Evolutionary conservation across 2,888 invertebrate genomes (phyloP), one percentile per base, ranked within the genome.

Genomic region (Charanyca ferruginea): DNA sequence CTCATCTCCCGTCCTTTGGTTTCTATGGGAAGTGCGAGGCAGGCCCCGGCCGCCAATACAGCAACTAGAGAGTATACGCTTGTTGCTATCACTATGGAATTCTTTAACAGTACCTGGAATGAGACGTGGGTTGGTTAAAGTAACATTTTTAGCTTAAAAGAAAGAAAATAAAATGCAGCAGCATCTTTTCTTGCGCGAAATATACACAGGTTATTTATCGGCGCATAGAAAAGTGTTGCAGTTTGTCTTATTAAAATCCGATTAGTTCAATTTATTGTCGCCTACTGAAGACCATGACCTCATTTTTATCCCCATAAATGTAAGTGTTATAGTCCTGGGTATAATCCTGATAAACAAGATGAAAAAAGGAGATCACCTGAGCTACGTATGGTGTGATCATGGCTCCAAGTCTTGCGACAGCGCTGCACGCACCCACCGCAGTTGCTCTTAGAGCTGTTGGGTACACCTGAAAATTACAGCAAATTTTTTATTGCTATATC

Each of bases 311-410:
- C 38, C 3, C 9, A 32, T 11, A 32, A 11, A 11, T 2, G 11
- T 32, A 11, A 32, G 32, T 32, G 11, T 32, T 2, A 16, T 38
- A 16, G 7, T 32, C 1, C 1, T 38, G 11, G 7, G 28, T 28
- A 38, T 16, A 38, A 4, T 11, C 11, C 11, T 35, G 16, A 16
- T 9, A 16, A 38, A 38, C 1, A 3, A 38, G 13, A 3, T 16
- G 16, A 1, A 16, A 11, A 8, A 9, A 38, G 16, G 20, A 4
- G 6, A 38, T 73, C 7, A 98, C 98, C 96, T 99, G 99, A 5
- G 99, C 99, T 2, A 99, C 97, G 86, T 99, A 99, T 0, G 99
- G 99, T 0, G 99, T 99, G 18, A 98, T 94, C 98, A 99, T 99
- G 23, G 99, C 99, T 11, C 99, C 99, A 11, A 99, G 96, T 48